These are phyloP conservation scores for Beris chalybata DNA, from an alignment of 2,888 invertebrate genomes.

Conservation along the genomic window DNA sequence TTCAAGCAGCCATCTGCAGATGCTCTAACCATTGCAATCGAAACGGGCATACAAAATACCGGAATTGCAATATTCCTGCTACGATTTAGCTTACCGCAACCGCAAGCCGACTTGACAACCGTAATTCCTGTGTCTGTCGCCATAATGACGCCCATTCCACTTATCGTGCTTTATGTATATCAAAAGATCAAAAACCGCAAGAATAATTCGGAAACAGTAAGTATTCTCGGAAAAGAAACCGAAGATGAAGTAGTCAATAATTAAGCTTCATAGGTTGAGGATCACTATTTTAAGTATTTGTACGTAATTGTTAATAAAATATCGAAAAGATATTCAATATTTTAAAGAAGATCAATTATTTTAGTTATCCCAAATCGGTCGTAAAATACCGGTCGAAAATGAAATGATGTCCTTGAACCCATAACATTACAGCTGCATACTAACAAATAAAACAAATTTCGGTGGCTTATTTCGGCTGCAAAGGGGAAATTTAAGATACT, in stretches of 20 bases:
- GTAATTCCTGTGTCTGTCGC: slow-evolving; percentile 90
- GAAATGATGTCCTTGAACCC: no score
- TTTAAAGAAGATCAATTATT: no score
- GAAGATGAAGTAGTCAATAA: not conserved
- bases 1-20: slow-evolving; percentile 67
- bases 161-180: slow-evolving; percentile 63
- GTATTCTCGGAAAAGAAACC: slow-evolving; percentile 15
- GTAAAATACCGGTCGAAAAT: no score
- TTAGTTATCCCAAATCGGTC: no score
- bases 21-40: slow-evolving; percentile 85
- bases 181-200: slow-evolving; percentile 55
- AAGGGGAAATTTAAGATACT: no score
- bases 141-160: slow-evolving; percentile 90
- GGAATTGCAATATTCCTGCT: slow-evolving; percentile 89
- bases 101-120: slow-evolving; percentile 86
- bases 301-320: no score
- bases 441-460: no score
- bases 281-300: no score
- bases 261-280: slow-evolving; percentile 7
- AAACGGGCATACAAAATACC: slow-evolving; percentile 93
- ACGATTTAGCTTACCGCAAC: slow-evolving; percentile 77
- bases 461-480: no score
- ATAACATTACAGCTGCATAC: no score
- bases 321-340: no score
- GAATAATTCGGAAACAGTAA: slow-evolving; percentile 24